Base-by-base conservation (phyloP, 1,140 invertebrate species). In the Manduca sexta region DNA sequence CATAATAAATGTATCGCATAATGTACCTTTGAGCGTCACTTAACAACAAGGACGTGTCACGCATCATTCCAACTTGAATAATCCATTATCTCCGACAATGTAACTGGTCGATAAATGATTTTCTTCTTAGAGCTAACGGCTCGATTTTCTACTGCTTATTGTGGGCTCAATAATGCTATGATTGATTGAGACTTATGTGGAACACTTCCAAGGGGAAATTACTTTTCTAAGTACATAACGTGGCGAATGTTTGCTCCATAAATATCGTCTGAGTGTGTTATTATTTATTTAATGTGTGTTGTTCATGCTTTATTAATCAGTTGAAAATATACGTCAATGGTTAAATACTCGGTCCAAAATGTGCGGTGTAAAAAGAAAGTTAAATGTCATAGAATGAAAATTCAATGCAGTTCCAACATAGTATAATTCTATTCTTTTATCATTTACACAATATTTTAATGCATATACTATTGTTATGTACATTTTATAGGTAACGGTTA, bases 91-190 rank as follows among this genome's bases (percentile, higher is more conserved):
- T 45, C 50, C 52, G 29, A 48, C 42, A 56, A 47, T 33, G 45
- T 59, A 60, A 67, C 65, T 55, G 52, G 50, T 66, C 63, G 60
- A 65, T 69, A 65, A 69, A 69, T 69, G 63, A 66, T 69, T 69
- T 65, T 54, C 56, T 53, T 50, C 60, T 49, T 57, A 54, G 49
- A 52, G 58, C 61, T 69, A 69, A 69, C 59, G 49, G 57, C 37
- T 45, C 46, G 59, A 66, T 63, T 64, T 60, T 57, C 58, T 64
- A 46, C 61, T 66, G 60, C 65, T 63, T 69, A 69, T 66, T 69
- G 60, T 63, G 54, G 60, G 60, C 66, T 57, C 66, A 45, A 65
- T 69, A 59, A 12, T 41, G 26, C 41, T 62, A 65, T 69, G 66
- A 69, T 69, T 69, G 66, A 69, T 69, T 66, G 63, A 59, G 57